Conservation (phyloP, 2,797 vertebrate genomes). For the Fratercula arctica region DNA sequence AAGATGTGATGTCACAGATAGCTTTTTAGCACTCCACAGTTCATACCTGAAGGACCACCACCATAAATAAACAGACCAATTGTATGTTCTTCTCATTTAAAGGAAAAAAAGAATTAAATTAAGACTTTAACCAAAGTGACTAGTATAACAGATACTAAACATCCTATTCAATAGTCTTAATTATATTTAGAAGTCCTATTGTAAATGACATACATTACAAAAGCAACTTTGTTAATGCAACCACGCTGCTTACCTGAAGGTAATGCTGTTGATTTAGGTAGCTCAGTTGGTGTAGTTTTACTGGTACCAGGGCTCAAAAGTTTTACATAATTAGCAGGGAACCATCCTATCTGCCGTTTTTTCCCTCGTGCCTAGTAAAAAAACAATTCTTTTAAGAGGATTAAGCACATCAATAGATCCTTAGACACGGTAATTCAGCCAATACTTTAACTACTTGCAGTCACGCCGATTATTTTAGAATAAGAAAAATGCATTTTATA, state of each 20-base stretch:
- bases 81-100: neutral
- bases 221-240: neutral
- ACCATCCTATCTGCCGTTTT: conserved; percentile 98
- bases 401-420: neutral
- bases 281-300: conserved; percentile 95
- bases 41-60: neutral
- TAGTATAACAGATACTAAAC: neutral
- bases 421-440: neutral
- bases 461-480: neutral
- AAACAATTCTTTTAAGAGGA: conserved; percentile 28
- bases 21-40: neutral
- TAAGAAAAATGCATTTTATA: neutral
- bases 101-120: neutral
- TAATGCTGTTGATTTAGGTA: conserved; percentile 83
- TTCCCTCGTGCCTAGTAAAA: conserved; percentile 90
- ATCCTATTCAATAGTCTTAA: neutral
- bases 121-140: neutral
- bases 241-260: conserved; percentile 78
- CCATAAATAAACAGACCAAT: neutral
- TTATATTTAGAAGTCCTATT: neutral
- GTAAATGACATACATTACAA: neutral
- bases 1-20: neutral
- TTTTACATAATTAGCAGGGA: conserved; percentile 98
- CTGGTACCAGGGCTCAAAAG: conserved; percentile 95
- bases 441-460: neutral